phyloP scores from a whole-genome alignment of 2,888 invertebrate species.

The Xestobium rufovillosum region DNA sequence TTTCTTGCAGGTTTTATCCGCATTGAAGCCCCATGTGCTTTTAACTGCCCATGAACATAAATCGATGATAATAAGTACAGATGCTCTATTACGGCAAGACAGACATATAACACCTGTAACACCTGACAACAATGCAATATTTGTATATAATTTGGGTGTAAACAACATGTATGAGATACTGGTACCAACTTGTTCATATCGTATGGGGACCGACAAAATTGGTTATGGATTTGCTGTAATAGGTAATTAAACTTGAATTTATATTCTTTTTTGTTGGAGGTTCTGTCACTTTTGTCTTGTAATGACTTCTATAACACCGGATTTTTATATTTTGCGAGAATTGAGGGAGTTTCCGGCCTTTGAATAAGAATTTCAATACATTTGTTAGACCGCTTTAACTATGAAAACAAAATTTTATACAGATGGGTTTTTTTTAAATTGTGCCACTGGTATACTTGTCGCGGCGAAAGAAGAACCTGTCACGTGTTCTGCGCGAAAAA shows the following conservation, averaged over 20 bases:
- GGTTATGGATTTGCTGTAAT: conserved; percentile 80
- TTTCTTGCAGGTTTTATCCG: conserved; percentile 50
- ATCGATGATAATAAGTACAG: conserved; percentile 51
- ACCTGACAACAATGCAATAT: conserved; percentile 38
- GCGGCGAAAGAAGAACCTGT: no score
- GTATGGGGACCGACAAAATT: conserved; percentile 85
- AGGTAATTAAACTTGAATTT: conserved; percentile 53
- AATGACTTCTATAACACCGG: no score
- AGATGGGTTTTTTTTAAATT: no score
- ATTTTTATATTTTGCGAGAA: no score
- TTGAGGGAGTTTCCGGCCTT: no score
- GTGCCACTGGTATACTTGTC: no score
- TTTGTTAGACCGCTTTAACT: no score
- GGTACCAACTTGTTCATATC: conserved; percentile 91
- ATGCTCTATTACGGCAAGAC: conserved; percentile 32
- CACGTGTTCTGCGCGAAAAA: no score
- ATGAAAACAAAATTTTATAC: no score
- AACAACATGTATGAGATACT: conserved; percentile 63
- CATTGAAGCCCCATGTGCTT: conserved; percentile 59
- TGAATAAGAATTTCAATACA: no score
- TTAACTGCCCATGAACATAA: conserved; percentile 65
- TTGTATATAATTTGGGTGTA: conserved; percentile 42
- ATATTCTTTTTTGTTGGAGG: no score
- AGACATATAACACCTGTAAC: conserved; percentile 34
- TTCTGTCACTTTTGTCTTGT: no score